Percentiles rank a stretch among this genome's conserved stretches.
Conservation (phyloP, 2,113 vertebrate species). For the Poeciliopsis retropinna region DNA sequence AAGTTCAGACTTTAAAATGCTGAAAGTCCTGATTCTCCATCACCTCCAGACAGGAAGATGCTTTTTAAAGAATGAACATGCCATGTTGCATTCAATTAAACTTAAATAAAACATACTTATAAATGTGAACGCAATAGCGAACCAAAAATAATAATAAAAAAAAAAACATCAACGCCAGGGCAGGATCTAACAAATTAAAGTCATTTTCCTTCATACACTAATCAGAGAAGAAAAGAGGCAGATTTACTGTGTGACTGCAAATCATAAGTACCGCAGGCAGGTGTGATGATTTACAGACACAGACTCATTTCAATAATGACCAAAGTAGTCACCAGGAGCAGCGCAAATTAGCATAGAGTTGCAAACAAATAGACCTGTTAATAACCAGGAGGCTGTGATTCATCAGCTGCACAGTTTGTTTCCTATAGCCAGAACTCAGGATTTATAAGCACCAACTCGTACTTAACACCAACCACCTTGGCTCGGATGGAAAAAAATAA, state of each 20-base stretch:
- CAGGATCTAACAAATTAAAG: not conserved
- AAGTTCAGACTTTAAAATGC: not conserved
- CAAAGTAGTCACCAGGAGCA: not conserved
- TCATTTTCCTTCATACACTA: not conserved
- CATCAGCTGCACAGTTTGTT: not conserved
- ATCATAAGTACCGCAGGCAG: constrained; percentile 1
- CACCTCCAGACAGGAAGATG: not conserved
- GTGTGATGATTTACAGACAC: not conserved
- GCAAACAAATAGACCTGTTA: constrained; percentile 1
- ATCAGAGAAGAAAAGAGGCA: not conserved
- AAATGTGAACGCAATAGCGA: not conserved
- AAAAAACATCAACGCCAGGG: not conserved
- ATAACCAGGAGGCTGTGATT: not conserved
- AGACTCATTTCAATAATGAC: constrained; percentile 1
- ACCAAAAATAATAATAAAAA: too few relatives aligned
- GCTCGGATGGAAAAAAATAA: not conserved
- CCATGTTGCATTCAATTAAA: not conserved
- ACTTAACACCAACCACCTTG: not conserved
- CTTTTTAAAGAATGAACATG: not conserved
- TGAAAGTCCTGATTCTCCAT: too few relatives aligned
- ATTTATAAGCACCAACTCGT: not conserved
- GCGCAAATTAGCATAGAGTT: not conserved
- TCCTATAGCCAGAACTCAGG: not conserved
- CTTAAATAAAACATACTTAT: not conserved
- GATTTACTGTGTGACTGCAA: not conserved